Percentiles rank a stretch among this genome's conserved stretches.
These are phyloP conservation scores for Acheta domesticus DNA, from an alignment of 2,888 invertebrate species.

Conservation along the genomic window DNA sequence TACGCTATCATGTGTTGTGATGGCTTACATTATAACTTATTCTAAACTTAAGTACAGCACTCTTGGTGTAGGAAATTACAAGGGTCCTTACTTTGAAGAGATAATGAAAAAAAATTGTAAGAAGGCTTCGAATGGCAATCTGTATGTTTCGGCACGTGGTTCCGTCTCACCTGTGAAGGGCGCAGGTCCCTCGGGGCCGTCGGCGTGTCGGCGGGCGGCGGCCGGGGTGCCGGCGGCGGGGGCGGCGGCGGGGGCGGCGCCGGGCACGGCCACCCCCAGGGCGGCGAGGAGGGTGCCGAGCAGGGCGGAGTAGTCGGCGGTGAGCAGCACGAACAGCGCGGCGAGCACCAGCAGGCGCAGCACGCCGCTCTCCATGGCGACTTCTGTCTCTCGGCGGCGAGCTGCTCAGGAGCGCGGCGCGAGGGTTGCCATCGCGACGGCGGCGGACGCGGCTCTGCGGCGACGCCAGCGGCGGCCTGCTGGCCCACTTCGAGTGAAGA, in stretches of 20 bases:
- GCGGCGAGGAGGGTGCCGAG: slow-evolving; percentile 23
- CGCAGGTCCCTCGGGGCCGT: slow-evolving; percentile 35
- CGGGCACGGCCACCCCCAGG: not conserved
- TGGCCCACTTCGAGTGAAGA: not conserved
- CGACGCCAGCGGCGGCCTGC: not conserved
- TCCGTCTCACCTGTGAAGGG: too few species aligned
- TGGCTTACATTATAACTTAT: too few species aligned
- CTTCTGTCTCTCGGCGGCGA: not conserved
- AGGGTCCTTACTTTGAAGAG: too few species aligned
- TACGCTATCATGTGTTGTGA: too few species aligned
- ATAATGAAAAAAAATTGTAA: too few species aligned
- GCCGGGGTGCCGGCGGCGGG: slow-evolving; percentile 43
- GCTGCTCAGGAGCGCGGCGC: not conserved
- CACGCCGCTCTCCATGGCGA: slow-evolving; percentile 41
- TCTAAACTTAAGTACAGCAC: too few species aligned
- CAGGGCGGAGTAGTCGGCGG: slow-evolving; percentile 55
- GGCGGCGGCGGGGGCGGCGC: slow-evolving; percentile 1
- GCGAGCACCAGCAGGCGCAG: slow-evolving; percentile 54
- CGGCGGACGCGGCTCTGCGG: too few species aligned
- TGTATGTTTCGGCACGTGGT: too few species aligned
- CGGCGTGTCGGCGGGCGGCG: slow-evolving; percentile 38
- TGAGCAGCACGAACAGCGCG: slow-evolving; percentile 54
- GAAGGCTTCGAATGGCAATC: too few species aligned
- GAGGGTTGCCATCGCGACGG: not conserved
- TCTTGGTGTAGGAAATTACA: too few species aligned